phyloP scores from a whole-genome alignment of 2,113 vertebrate genomes.

The Varanus komodoensis region DNA sequence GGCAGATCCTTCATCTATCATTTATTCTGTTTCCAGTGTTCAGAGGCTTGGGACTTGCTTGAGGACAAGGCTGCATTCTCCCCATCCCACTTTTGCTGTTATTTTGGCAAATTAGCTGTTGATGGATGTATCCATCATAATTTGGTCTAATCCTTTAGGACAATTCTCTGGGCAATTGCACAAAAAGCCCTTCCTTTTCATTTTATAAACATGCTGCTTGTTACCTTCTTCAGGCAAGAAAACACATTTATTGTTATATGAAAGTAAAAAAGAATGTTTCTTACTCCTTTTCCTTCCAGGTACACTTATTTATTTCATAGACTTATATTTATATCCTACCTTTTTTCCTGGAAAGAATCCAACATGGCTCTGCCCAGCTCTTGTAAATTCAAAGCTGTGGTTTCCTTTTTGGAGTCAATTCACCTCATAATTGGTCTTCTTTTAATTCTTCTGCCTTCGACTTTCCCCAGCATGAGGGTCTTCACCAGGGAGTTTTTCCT shows the following conservation, averaged over 20 bases:
- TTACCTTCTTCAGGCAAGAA: not conserved
- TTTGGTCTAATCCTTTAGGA: slow-evolving; percentile 18
- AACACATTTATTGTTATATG: not conserved
- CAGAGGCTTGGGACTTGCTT: not conserved
- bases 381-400: too few species aligned
- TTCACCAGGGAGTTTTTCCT: too few species aligned
- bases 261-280: not conserved
- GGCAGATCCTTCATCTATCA: not conserved
- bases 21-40: slow-evolving; percentile 20
- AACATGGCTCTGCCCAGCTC: too few species aligned
- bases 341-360: too few species aligned
- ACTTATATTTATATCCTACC: too few species aligned
- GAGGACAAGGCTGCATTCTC: slow-evolving; percentile 16
- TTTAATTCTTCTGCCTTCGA: too few species aligned
- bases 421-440: too few species aligned
- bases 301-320: not conserved
- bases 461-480: too few species aligned
- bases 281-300: not conserved
- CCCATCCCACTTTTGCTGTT: not conserved
- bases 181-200: not conserved
- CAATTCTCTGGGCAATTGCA: slow-evolving; percentile 11
- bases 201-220: slow-evolving; percentile 2
- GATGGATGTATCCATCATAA: slow-evolving; percentile 13
- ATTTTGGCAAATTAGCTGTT: slow-evolving; percentile 29
- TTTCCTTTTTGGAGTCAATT: too few species aligned